Base-by-base conservation (phyloP, 2,888 invertebrate species). In the Phortica magna region DNA sequence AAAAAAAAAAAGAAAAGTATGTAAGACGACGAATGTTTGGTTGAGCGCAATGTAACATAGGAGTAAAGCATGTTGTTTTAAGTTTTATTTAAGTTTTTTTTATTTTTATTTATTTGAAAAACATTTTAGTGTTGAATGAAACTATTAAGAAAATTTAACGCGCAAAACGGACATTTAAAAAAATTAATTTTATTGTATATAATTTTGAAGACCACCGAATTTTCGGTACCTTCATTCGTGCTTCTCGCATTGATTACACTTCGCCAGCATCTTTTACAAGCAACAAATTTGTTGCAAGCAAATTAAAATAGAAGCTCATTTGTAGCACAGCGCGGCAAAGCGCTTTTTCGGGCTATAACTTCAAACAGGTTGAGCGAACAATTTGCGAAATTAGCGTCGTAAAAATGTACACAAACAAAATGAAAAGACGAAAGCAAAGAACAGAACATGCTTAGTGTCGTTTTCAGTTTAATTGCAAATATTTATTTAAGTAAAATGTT, bases 271-370 rank as follows among this genome's bases (percentile, higher is more conserved):
- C 9, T 48, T 48, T 48, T 48, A 12, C 2, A 1, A 9, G 88
- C 87, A 83, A 84, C 87, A 89, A 90, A 90, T 91, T 90, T 90
- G 90, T 91, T 91, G 88, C 83, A 89, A 90, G 88, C 89, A 90
- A 91, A 91, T 89, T 90, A 90, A 86, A 89, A 91, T 91, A 89
- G 83, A 88, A 90, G 88, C 86, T 89, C 90, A 89, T 89, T 89
- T 89, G 81, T 67, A 81, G 72, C 79, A 6, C 14, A 48, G 3
- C 2, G 14, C 3, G 19, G 59, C 59, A 22, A 19, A 48, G 14
- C 48, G 9, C 14, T 2, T 6, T 14, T 48, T 48, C 48, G 7
- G 31, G 48, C 48, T 7, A 48, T 12, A 48, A 48, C 48, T 48
- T 48, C 14, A 48, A 48, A 9, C 10, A 48, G 10, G 48, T 14